phyloP scores from a whole-genome alignment of 2,888 invertebrate genomes.

The Alloplasta piceator region DNA sequence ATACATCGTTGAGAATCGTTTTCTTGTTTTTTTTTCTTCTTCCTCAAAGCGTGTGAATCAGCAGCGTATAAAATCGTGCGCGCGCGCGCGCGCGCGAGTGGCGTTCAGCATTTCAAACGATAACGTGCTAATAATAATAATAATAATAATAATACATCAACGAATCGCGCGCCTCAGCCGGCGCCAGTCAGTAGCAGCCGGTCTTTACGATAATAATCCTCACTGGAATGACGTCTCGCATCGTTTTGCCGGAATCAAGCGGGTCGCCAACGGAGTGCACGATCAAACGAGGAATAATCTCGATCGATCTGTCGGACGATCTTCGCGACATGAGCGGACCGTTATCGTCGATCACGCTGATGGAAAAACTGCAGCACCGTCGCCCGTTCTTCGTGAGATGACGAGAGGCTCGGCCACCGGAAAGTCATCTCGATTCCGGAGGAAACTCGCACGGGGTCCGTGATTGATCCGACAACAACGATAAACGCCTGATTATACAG shows the following conservation, averaged over 20 bases:
- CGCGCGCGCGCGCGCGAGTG: too few species aligned
- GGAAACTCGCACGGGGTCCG: background rate
- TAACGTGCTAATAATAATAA: too few species aligned
- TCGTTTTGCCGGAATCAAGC: constrained; percentile 25
- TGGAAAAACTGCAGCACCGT: background rate
- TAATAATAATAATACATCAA: too few species aligned
- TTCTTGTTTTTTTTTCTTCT: too few species aligned
- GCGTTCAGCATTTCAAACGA: too few species aligned
- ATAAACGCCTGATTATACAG: too few species aligned
- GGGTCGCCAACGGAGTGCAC: background rate
- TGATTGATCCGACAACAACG: too few species aligned
- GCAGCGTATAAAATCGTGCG: too few species aligned
- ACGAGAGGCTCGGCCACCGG: constrained; percentile 79
- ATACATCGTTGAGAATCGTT: constrained; percentile 5
- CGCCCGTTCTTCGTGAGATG: constrained; percentile 73
- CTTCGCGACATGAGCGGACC: background rate
- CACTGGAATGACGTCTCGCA: constrained; percentile 74
- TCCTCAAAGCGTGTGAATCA: too few species aligned
- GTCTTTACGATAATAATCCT: background rate
- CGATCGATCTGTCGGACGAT: constrained; percentile 35
- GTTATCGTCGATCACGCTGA: background rate
- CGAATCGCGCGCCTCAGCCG: too few species aligned
- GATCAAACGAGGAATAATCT: constrained; percentile 2
- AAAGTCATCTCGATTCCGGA: constrained; percentile 73
- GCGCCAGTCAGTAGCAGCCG: too few species aligned